Evolutionary conservation across 2,113 vertebrate genomes (phyloP).

Genomic region (Otolemur garnettii): DNA sequence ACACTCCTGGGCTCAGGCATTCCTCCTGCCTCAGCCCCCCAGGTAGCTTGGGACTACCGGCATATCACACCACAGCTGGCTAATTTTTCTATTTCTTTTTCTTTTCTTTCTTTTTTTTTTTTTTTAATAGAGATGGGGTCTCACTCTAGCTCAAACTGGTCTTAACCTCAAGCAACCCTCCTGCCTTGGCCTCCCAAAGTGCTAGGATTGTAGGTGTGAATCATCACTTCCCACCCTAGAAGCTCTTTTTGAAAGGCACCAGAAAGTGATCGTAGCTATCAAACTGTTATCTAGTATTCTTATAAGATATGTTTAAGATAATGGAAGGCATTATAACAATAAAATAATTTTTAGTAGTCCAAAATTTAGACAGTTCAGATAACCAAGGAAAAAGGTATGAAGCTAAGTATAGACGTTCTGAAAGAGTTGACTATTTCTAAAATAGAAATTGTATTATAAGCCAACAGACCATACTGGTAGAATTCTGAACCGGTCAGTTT

Average conservation of each 20-base stretch:
- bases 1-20: too few species aligned
- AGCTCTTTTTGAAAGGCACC: background rate
- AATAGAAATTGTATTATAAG: background rate
- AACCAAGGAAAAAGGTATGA: background rate
- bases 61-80: too few species aligned
- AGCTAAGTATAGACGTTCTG: background rate
- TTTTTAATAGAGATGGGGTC: too few species aligned
- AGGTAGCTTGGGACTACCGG: too few species aligned
- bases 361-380: background rate
- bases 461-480: background rate
- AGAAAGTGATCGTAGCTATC: background rate
- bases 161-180: too few species aligned
- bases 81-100: too few species aligned
- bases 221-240: background rate
- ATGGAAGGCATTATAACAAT: background rate
- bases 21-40: too few species aligned
- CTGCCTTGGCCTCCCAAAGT: too few species aligned
- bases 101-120: too few species aligned
- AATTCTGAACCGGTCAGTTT: background rate
- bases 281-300: background rate
- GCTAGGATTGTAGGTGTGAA: too few species aligned
- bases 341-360: background rate
- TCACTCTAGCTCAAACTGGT: too few species aligned
- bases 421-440: conserved; percentile 3
- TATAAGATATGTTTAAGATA: background rate